Conservation (phyloP, 2,797 vertebrate genomes). For the Spheniscus humboldti region DNA sequence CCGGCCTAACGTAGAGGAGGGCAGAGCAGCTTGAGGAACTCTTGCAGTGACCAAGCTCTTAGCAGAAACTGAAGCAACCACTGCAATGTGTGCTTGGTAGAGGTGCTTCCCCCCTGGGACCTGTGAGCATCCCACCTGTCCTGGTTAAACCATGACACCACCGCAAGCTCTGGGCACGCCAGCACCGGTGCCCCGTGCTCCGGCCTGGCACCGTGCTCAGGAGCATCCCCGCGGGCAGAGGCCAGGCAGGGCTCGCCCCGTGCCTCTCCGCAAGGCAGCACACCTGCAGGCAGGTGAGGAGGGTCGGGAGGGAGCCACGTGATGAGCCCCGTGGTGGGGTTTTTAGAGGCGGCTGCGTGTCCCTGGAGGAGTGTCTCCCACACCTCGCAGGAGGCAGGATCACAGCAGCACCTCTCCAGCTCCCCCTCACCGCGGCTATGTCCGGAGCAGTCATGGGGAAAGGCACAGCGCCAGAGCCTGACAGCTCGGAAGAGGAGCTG, state of each 20-base stretch:
- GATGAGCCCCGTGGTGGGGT: conserved; percentile 71
- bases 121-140: not conserved
- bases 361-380: conserved; percentile 60
- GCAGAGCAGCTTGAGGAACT: not conserved
- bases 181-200: accelerated
- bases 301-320: conserved; percentile 74
- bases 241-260: not conserved
- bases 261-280: not conserved
- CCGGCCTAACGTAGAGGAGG: not conserved
- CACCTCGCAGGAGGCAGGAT: not conserved
- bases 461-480: conserved; percentile 71
- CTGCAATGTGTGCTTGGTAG: not conserved
- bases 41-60: not conserved
- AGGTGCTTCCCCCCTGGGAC: accelerated
- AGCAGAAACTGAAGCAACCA: not conserved
- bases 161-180: not conserved
- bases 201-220: not conserved
- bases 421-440: conserved; percentile 29
- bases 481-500: conserved; percentile 78
- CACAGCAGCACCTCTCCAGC: not conserved
- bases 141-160: too few species aligned
- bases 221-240: not conserved
- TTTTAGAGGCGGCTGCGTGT: conserved; percentile 69
- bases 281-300: conserved; percentile 75
- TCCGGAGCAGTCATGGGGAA: not conserved